These are phyloP conservation scores for Gobiocypris rarus DNA, from an alignment of 2,113 vertebrate genomes.

Conservation along the genomic window DNA sequence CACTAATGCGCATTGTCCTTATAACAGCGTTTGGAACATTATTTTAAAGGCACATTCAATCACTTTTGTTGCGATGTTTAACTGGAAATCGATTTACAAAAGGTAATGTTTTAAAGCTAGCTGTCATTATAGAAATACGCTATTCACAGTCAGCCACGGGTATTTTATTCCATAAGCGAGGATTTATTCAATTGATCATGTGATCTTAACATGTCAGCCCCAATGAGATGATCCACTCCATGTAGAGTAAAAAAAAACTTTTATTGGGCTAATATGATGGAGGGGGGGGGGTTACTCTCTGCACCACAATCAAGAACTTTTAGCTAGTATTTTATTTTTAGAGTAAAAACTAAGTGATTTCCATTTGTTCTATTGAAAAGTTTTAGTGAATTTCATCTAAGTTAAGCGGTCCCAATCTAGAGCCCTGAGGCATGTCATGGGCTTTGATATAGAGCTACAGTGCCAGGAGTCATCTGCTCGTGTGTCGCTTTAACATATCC, in stretches of 20 bases:
- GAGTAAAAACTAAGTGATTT: neutral
- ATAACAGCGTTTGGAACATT: neutral
- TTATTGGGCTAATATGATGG: neutral
- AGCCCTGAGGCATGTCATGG: constrained; percentile 56
- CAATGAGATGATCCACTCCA: neutral
- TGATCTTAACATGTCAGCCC: neutral
- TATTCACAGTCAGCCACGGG: no score
- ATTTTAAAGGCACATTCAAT: neutral
- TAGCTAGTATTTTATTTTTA: neutral
- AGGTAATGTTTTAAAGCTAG: neutral
- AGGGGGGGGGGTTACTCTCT: no score
- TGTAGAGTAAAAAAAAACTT: neutral
- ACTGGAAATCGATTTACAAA: neutral
- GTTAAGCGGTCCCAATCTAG: neutral
- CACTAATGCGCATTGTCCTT: neutral
- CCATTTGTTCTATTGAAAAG: neutral
- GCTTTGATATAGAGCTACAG: constrained; percentile 79
- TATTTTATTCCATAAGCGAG: no score
- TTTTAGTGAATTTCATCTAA: constrained; percentile 25
- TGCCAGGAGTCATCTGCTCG: constrained; percentile 77
- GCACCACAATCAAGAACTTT: neutral
- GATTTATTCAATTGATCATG: neutral
- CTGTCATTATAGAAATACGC: neutral
- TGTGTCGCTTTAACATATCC: constrained; percentile 68
- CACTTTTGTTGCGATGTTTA: neutral